Base-by-base conservation (phyloP, 2,113 vertebrate species). In the Parotia lawesii region DNA sequence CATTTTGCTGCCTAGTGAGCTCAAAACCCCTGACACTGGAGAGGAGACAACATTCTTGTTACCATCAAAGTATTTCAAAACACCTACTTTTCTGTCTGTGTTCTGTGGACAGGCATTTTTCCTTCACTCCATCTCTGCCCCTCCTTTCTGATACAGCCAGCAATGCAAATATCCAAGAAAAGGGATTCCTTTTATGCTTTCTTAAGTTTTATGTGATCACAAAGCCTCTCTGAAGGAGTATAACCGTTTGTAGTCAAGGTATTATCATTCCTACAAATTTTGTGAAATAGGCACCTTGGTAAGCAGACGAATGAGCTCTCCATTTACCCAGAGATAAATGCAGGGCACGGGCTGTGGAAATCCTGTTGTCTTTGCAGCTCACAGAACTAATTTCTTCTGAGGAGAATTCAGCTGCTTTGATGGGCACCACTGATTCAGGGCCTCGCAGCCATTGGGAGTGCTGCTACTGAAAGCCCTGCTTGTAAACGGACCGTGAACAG, bases 1-100 rank as follows among this genome's bases (percentile, higher is more conserved):
- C 92, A 94, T 95, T 93, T 94, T 91, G 85, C 94, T 97, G 95
- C 73, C 79, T 85, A 77, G 66, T 48, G 82, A 96, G 92, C 87
- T 94, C 71, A 90, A 91, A 95, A 89, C 45, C 18, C 60, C 64
- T 2, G 0, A 18, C 33, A 20, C 3, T 35, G 50, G 31, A 89
- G 33, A 78, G 53, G 51, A 90, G 51, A 61, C 70, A 58, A 58
- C 47, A 19, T 67, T 84, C 42, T 22, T 50, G 44, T 84, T 56
- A 60, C 75, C 38, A 87, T 89, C 78, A 78, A 73, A 77, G 65
- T 60, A 48, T 45, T 93, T 80, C 70, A 56, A 48, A 93, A 61
- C 13, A n/a, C 21, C 54, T 50, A 2, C 70, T 87, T 78, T 61
- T 60, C 87, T 45, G 42, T 31, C 75, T 85, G 62, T 78, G 51